These are phyloP conservation scores for Caenorhabditis sulstoni DNA, from an alignment of 2,888 invertebrate species.

Conservation along the genomic window DNA sequence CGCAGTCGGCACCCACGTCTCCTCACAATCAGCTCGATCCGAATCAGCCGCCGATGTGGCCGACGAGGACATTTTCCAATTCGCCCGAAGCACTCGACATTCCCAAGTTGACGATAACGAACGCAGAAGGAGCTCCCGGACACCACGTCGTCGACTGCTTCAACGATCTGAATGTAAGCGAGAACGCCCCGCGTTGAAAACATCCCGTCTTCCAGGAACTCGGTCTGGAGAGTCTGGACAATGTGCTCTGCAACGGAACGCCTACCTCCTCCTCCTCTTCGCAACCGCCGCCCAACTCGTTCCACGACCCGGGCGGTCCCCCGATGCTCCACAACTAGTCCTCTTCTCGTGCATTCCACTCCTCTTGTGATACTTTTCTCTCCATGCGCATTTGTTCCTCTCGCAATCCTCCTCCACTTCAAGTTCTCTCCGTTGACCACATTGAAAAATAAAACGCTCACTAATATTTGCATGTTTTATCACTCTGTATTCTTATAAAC, in stretches of 20 bases:
- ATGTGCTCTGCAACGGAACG: conserved; percentile 30
- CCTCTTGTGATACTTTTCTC: conserved; percentile 8
- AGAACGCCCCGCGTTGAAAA: neutral
- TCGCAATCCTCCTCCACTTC: conserved; percentile 3
- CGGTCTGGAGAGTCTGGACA: conserved; percentile 32
- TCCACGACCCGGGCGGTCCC: conserved; percentile 50
- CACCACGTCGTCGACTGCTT: conserved; percentile 70
- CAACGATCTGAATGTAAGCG: conserved; percentile 53
- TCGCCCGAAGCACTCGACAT: conserved; percentile 56
- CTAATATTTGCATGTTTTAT: conserved; percentile 10
- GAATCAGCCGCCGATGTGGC: conserved; percentile 69
- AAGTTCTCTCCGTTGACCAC: conserved; percentile 10
- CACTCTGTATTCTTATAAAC: neutral
- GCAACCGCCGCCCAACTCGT: conserved; percentile 19
- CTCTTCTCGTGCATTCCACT: neutral
- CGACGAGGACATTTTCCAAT: conserved; percentile 62
- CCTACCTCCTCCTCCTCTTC: neutral
- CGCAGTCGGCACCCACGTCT: conserved; percentile 76
- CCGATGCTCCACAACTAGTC: conserved; percentile 51
- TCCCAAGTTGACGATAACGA: conserved; percentile 77
- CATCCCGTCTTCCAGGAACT: conserved; percentile 18
- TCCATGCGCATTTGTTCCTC: conserved; percentile 8
- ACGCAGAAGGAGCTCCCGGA: conserved; percentile 73
- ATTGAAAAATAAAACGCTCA: conserved; percentile 8
- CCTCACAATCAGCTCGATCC: conserved; percentile 67